Evolutionary conservation across 1,140 invertebrate species (phyloP).

Genomic region (Meloidogyne chitwoodi): DNA sequence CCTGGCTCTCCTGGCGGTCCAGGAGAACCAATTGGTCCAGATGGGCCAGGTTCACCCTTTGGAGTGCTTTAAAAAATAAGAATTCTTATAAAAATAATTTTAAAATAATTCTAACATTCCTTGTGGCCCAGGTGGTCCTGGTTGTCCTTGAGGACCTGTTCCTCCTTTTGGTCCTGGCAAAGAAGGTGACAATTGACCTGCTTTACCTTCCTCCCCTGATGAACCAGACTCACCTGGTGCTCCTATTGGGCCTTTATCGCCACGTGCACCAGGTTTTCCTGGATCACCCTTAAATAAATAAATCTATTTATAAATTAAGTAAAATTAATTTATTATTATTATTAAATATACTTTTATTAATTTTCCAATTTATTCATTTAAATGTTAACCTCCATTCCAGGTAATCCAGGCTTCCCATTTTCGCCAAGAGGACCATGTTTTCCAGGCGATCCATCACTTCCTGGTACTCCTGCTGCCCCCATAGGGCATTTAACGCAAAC

Average conservation of each 20-base stretch:
- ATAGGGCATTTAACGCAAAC: neutral
- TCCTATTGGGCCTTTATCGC: slow-evolving; percentile 13
- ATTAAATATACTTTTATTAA: too few species aligned
- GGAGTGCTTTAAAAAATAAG: neutral
- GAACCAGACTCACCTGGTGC: slow-evolving; percentile 21
- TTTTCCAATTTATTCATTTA: too few species aligned
- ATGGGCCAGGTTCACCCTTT: slow-evolving; percentile 8
- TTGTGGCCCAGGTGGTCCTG: slow-evolving; percentile 11
- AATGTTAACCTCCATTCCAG: neutral
- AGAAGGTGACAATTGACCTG: slow-evolving; percentile 19
- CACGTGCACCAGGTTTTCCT: slow-evolving; percentile 25
- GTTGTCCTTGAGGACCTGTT: neutral
- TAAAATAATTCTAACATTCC: neutral
- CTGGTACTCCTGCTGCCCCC: neutral
- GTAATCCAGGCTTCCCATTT: neutral
- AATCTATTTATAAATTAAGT: too few species aligned
- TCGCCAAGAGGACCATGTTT: slow-evolving; percentile 21
- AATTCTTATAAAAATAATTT: neutral
- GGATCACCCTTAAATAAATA: slow-evolving; percentile 26
- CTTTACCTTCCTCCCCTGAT: slow-evolving; percentile 17
- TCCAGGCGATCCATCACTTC: slow-evolving; percentile 25
- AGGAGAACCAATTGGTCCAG: slow-evolving; percentile 19
- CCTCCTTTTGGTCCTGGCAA: slow-evolving; percentile 28
- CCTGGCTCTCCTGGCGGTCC: slow-evolving; percentile 18
- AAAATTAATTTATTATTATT: too few species aligned